Percentiles rank a stretch among this genome's conserved stretches.
phyloP scores from a whole-genome alignment of 2,888 invertebrate species.

The Nomada lathburiana region DNA sequence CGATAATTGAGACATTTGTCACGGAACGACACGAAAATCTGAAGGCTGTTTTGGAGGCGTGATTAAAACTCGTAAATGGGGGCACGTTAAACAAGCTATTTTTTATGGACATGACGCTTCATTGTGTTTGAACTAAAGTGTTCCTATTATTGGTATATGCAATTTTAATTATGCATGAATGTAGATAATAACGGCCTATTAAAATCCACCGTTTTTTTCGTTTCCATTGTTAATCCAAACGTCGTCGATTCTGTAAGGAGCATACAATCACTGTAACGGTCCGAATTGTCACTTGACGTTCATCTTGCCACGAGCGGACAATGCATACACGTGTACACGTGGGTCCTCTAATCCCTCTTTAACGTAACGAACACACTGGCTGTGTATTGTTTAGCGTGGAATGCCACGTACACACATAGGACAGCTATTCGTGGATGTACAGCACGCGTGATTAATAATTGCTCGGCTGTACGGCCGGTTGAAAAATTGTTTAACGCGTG shows the following conservation, averaged over 20 bases:
- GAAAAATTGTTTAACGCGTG: slow-evolving; percentile 31
- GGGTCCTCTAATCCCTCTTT: slow-evolving; percentile 53
- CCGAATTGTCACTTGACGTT: slow-evolving; percentile 47
- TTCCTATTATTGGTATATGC: too few species aligned
- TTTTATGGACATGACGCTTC: too few species aligned
- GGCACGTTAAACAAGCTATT: too few species aligned
- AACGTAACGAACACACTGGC: slow-evolving; percentile 30
- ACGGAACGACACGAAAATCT: too few species aligned
- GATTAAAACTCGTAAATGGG: too few species aligned
- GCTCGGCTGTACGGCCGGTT: background rate
- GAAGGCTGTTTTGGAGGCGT: too few species aligned
- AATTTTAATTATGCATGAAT: too few species aligned
- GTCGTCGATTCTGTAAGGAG: background rate
- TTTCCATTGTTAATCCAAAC: background rate
- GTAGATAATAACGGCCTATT: too few species aligned
- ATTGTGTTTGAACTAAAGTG: too few species aligned
- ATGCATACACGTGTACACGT: slow-evolving; percentile 33
- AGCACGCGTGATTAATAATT: slow-evolving; percentile 34
- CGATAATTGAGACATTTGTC: too few species aligned
- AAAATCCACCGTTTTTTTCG: too few species aligned
- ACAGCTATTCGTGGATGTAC: slow-evolving; percentile 34
- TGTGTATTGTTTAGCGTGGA: slow-evolving; percentile 31
- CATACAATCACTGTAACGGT: background rate
- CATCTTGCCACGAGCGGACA: slow-evolving; percentile 55
- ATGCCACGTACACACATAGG: slow-evolving; percentile 46